Evolutionary conservation across 2,113 vertebrate species (phyloP), one percentile per base, ranked within the genome.

Genomic region (Siniperca chuatsi): DNA sequence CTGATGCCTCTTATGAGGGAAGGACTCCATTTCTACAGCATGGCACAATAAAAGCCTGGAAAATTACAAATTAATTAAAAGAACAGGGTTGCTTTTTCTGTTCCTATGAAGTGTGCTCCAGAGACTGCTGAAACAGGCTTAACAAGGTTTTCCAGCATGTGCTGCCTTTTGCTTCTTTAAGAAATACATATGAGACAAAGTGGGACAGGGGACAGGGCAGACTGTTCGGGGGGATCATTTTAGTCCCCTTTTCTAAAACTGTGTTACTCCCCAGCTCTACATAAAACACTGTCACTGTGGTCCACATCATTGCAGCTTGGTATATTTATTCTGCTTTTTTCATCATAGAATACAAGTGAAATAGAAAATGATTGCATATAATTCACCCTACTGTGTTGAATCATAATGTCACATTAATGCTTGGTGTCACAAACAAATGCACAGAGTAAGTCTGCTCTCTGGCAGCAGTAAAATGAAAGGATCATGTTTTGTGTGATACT

Each of bases 41-140:
- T 54, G 33, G 35, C 66, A 60, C 69, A 84, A 76, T 70, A 84
- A 88, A 85, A 90, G 75, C 52, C 64, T 50, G 33, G 44, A 92
- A 84, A 90, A 84, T 25, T 89, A 81, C 54, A 42, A 93, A 93
- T 91, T 83, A 91, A 92, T 93, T 91, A 90, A 79, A 87, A 90
- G 78, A 79, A 84, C 69, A 69, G 33, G 52, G 74, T 55, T 73
- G 57, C 62, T 84, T 86, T 88, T 42, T 78, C 72, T 81, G 44
- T 78, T 88, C 62, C 52, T 93, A 72, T 88, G 83, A 87, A 87
- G 85, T 89, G 82, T 52, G 83, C 92, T 88, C 87, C 55, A 73
- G 90, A 91, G 91, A 85, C 58, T 54, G 61, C 55, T 82, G 82
- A 80, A 85, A 79, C 55, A 21, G 83, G 70, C 60, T 25, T 81